phyloP scores from a whole-genome alignment of 2,888 invertebrate species.

The Apodemia duryi region DNA sequence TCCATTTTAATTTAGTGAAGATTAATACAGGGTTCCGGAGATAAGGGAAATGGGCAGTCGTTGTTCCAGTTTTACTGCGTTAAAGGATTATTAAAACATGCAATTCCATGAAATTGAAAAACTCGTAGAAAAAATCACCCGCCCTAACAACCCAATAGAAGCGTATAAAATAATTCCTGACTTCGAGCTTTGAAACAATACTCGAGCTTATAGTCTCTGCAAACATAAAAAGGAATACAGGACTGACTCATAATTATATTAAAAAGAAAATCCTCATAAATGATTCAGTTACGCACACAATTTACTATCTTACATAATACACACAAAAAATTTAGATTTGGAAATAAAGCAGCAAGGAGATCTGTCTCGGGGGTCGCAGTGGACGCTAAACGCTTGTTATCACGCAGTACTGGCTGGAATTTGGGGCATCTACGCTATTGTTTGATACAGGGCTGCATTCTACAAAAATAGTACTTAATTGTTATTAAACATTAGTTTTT shows the following conservation, averaged over 20 bases:
- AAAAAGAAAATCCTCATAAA: constrained; percentile 23
- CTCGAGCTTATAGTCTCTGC: too few species aligned
- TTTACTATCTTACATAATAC: constrained; percentile 17
- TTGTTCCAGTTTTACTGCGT: too few species aligned
- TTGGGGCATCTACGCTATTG: constrained; percentile 32
- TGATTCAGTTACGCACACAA: constrained; percentile 23
- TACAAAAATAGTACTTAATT: not conserved
- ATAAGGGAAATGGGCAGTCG: too few species aligned
- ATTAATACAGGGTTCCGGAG: too few species aligned
- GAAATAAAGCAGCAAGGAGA: constrained; percentile 50
- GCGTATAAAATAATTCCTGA: too few species aligned
- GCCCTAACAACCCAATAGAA: too few species aligned
- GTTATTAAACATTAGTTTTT: not conserved
- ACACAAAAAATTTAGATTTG: constrained; percentile 53
- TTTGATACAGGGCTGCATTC: constrained; percentile 40
- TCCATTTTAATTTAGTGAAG: too few species aligned
- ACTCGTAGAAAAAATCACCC: too few species aligned
- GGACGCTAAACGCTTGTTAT: constrained; percentile 78
- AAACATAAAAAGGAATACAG: not conserved
- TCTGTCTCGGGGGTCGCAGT: constrained; percentile 45
- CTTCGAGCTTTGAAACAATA: too few species aligned
- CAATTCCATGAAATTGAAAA: too few species aligned
- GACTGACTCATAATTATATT: constrained; percentile 2
- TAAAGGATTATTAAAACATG: too few species aligned
- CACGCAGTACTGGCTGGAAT: constrained; percentile 58